Evolutionary conservation across 2,888 invertebrate genomes (phyloP).

Genomic region (Entomobrya multifasciata): DNA sequence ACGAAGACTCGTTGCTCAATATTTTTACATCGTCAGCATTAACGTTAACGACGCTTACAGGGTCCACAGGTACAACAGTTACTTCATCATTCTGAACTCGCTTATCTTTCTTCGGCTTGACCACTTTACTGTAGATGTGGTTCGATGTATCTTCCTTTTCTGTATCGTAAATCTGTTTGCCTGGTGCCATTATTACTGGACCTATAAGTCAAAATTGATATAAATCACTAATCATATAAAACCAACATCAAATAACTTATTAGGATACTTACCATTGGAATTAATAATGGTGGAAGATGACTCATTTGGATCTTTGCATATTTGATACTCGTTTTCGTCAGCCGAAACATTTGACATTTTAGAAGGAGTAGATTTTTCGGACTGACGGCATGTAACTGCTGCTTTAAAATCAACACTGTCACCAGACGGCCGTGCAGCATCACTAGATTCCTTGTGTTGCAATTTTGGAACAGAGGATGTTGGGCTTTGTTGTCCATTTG

Average conservation of each 20-base stretch:
- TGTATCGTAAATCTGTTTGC: conserved; percentile 31
- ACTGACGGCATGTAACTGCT: conserved; percentile 57
- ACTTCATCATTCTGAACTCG: conserved; percentile 71
- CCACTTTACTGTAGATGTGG: conserved; percentile 68
- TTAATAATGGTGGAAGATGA: conserved; percentile 28
- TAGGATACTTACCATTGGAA: conserved; percentile 55
- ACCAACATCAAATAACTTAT: background rate
- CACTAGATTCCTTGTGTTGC: background rate
- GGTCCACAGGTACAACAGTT: conserved; percentile 78
- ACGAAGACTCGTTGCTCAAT: conserved; percentile 70
- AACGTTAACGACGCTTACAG: conserved; percentile 77
- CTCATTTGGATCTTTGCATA: conserved; percentile 9
- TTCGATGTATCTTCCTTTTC: conserved; percentile 29
- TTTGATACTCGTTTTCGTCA: conserved; percentile 9
- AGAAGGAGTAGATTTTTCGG: conserved; percentile 58
- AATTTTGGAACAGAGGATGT: background rate
- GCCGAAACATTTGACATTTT: conserved; percentile 5
- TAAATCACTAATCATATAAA: background rate
- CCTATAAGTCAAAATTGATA: conserved; percentile 21
- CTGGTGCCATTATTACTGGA: conserved; percentile 27
- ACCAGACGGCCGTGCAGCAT: conserved; percentile 4
- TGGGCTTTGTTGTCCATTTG: conserved; percentile 52
- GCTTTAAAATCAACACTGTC: conserved; percentile 52
- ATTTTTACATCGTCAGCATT: conserved; percentile 77
- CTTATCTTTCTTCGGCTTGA: conserved; percentile 59